phyloP scores from a whole-genome alignment of 2,797 vertebrate genomes.

The Micromesistius poutassou region DNA sequence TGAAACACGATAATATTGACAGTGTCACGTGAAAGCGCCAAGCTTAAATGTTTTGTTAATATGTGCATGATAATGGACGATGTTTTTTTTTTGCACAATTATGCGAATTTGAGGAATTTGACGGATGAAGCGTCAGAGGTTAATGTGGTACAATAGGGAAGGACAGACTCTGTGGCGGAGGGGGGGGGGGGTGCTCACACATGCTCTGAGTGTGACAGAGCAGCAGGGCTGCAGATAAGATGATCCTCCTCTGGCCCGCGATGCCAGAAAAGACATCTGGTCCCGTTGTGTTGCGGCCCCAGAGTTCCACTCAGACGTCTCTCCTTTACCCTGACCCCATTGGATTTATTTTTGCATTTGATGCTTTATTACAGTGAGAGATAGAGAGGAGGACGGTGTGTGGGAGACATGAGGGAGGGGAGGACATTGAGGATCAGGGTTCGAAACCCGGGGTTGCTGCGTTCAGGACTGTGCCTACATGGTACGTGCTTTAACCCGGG shows the following conservation, averaged over 20 bases:
- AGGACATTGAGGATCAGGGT: no score
- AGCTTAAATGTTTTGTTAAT: background rate
- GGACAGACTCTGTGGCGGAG: conserved; percentile 26
- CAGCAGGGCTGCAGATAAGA: conserved; percentile 56
- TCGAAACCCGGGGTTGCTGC: no score
- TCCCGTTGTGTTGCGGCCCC: conserved; percentile 35
- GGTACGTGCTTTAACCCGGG: background rate
- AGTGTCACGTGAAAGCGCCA: background rate
- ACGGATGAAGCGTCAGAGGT: conserved; percentile 24
- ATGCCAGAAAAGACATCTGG: conserved; percentile 61
- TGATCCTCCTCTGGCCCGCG: conserved; percentile 56
- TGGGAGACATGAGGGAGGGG: no score
- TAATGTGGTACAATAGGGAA: conserved; percentile 39
- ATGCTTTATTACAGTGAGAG: no score
- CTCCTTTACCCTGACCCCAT: background rate
- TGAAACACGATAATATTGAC: background rate
- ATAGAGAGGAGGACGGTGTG: no score
- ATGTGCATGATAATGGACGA: background rate
- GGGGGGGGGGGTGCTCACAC: conserved; percentile 57
- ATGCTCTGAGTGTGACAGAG: conserved; percentile 48
- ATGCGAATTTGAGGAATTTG: background rate
- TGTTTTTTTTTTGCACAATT: background rate
- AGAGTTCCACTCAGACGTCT: background rate
- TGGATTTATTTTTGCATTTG: no score
- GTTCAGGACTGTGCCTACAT: no score